Evolutionary conservation across 2,113 vertebrate genomes (phyloP), one percentile per base, ranked within the genome.

Genomic region (Melanostigma gelatinosum): DNA sequence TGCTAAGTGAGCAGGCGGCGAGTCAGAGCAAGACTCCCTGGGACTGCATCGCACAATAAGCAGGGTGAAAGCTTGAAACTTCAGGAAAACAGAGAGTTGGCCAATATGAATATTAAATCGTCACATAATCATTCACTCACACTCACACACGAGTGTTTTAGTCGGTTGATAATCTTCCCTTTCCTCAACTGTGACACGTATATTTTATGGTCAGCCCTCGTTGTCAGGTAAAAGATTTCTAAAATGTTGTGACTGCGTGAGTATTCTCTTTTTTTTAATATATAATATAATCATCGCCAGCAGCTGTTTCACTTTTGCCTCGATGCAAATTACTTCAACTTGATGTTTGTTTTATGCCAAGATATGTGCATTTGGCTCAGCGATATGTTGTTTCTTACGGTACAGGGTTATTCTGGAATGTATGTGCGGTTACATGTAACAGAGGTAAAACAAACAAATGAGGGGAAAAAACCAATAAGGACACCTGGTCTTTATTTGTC

Each of bases 1-100:
- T 92, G 92, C 91, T 73, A 77, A 90, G 90, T 95, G 91, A 94
- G 94, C 92, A 91, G 81, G 84, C 88, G 85, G 70, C 92, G 69
- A 88, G 92, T 92, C 84, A 16, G 66, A 85, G 87, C 94, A 92
- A 77, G 92, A 92, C 77, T 83, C 36, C 79, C 72, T 69, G 70
- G 65, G 65, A 83, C 64, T 60, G 68, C n/a, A 68, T 16, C 73
- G 50, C 64, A 77, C 77, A 79, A 74, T 60, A 76, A 52, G 66
- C 22, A 60, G 42, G 71, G n/a, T 20, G 22, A 62, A 85, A 46
- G 46, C n/a, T 8, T 36, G 46, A 80, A 46, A 72, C 18, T 36
- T 64, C 6, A 67, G 70, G 40, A 80, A 85, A 82, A 66, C 50
- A 62, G 16, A 24, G 42, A 79, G 72, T 75, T 3, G 15, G 24